phyloP scores from a whole-genome alignment of 1,140 invertebrate genomes.

The Zophobas morio region DNA sequence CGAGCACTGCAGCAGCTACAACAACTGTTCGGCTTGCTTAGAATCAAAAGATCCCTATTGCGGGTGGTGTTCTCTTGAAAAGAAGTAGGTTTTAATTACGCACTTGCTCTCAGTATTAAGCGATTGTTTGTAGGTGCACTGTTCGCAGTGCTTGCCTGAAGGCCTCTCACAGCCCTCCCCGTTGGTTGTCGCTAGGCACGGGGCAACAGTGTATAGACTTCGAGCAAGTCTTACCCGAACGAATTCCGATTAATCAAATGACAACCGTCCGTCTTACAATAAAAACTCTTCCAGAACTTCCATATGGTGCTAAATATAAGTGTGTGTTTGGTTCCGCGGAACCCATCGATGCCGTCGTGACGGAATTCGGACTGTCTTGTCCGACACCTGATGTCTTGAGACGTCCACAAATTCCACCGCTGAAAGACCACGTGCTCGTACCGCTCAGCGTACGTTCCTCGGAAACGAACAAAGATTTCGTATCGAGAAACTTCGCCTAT shows the following conservation, averaged over 20 bases:
- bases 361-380: slow-evolving; percentile 86
- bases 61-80: slow-evolving; percentile 98
- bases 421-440: slow-evolving; percentile 91
- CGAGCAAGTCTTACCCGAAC: slow-evolving; percentile 91
- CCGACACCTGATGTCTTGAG: slow-evolving; percentile 84
- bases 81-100: slow-evolving; percentile 74
- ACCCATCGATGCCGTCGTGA: slow-evolving; percentile 89
- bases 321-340: slow-evolving; percentile 92
- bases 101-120: slow-evolving; percentile 27
- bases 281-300: slow-evolving; percentile 89
- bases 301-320: slow-evolving; percentile 91
- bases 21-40: slow-evolving; percentile 91
- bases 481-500: slow-evolving; percentile 92
- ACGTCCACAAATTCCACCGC: slow-evolving; percentile 84
- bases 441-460: slow-evolving; percentile 93
- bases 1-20: slow-evolving; percentile 92
- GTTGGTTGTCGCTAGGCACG: slow-evolving; percentile 93
- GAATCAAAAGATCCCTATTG: slow-evolving; percentile 96
- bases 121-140: slow-evolving; percentile 79
- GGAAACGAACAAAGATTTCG: slow-evolving; percentile 96
- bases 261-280: slow-evolving; percentile 90
- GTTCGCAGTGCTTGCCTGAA: slow-evolving; percentile 90
- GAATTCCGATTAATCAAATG: slow-evolving; percentile 89
- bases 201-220: slow-evolving; percentile 97
- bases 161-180: slow-evolving; percentile 88